Evolutionary conservation across 2,113 vertebrate genomes (phyloP).

Genomic region (Connochaetes taurinus): DNA sequence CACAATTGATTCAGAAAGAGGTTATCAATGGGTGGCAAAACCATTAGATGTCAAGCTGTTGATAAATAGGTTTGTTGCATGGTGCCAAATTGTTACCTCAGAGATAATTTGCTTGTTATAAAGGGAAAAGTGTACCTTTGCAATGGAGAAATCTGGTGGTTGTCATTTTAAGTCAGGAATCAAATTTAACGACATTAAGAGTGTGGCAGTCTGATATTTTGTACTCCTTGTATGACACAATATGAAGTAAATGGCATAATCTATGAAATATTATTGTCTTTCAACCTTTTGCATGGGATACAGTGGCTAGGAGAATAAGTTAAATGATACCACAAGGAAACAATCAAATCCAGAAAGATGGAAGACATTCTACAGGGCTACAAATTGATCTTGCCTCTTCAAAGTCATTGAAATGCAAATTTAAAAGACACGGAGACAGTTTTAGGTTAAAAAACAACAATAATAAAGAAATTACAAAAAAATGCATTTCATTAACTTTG

Average conservation of each 20-base stretch:
- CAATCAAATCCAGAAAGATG: neutral
- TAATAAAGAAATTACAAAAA: neutral
- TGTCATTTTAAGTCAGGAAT: constrained; percentile 12
- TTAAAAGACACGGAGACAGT: neutral
- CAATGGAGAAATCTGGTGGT: neutral
- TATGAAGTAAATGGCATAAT: neutral
- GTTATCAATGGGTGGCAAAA: neutral
- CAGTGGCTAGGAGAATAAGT: neutral
- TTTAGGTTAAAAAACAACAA: neutral
- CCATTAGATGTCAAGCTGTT: neutral
- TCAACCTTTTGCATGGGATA: neutral
- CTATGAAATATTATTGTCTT: neutral
- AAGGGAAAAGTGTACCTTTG: neutral
- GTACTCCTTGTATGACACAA: neutral
- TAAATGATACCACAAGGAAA: neutral
- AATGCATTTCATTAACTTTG: constrained; percentile 9
- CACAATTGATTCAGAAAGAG: neutral
- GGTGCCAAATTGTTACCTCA: neutral
- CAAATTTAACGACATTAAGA: neutral
- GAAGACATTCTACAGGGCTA: neutral
- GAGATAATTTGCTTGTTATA: neutral
- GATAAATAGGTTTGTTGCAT: neutral
- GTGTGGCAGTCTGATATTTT: neutral
- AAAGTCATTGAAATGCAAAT: neutral
- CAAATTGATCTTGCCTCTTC: neutral